These are phyloP conservation scores for Pediacus dermestoides DNA, from an alignment of 2,888 invertebrate species.

Conservation along the genomic window DNA sequence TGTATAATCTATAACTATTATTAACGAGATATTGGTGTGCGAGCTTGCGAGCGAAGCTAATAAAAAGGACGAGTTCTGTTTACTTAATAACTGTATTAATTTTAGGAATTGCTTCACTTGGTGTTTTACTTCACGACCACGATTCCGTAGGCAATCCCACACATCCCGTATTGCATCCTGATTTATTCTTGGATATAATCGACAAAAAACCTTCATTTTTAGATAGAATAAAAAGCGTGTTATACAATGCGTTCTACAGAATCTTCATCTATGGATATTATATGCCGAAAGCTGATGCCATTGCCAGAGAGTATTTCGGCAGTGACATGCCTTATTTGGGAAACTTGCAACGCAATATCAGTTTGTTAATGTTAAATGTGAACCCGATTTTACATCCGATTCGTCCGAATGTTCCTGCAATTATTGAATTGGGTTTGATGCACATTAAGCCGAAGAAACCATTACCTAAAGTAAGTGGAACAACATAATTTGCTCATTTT, in stretches of 20 bases:
- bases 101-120: slow-evolving; percentile 16
- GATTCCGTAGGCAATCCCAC: slow-evolving; percentile 24
- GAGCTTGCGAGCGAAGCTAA: no score
- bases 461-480: slow-evolving; percentile 46
- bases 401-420: slow-evolving; percentile 45
- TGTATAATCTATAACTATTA: no score
- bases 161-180: slow-evolving; percentile 28
- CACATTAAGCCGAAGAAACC: slow-evolving; percentile 39
- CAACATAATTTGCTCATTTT: slow-evolving; percentile 6
- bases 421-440: slow-evolving; percentile 37
- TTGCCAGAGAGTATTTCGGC: slow-evolving; percentile 21
- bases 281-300: slow-evolving; percentile 15
- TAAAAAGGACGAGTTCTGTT: no score
- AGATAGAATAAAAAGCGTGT: slow-evolving; percentile 6
- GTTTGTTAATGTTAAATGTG: slow-evolving; percentile 46
- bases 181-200: slow-evolving; percentile 9
- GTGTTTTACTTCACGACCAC: slow-evolving; percentile 10
- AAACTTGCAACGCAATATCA: slow-evolving; percentile 34
- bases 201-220: not conserved
- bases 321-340: slow-evolving; percentile 18
- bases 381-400: slow-evolving; percentile 44
- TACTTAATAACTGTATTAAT: no score
- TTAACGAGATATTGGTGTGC: no score
- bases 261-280: slow-evolving; percentile 10
- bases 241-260: slow-evolving; percentile 5